Evolutionary conservation across 2,113 vertebrate species (phyloP).

Genomic region (Pomatorhinus ruficollis): DNA sequence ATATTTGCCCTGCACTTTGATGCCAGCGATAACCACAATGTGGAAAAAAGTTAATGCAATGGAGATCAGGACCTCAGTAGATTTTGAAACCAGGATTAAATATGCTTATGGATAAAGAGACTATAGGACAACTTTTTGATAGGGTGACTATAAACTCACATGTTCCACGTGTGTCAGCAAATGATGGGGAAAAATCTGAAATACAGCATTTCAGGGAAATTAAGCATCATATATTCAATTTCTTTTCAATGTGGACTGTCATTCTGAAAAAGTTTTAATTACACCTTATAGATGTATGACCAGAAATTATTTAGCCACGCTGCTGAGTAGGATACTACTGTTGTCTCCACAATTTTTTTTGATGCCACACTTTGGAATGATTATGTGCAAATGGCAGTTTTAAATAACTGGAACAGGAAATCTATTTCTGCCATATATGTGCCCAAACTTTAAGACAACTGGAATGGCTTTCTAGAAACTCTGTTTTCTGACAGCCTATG

Average conservation of each 20-base stretch:
- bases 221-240: background rate
- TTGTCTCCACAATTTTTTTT: background rate
- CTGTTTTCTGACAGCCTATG: background rate
- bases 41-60: background rate
- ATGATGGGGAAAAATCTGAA: background rate
- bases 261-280: background rate
- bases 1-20: background rate
- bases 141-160: background rate
- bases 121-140: background rate
- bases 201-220: background rate
- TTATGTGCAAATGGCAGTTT: constrained; percentile 58
- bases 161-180: background rate
- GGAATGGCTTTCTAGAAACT: background rate
- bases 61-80: background rate
- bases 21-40: background rate
- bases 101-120: background rate
- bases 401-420: constrained; percentile 53
- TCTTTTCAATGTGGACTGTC: background rate
- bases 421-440: constrained; percentile 9
- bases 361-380: constrained; percentile 27
- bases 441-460: background rate
- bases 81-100: background rate
- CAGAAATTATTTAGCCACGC: background rate
- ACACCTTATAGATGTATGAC: background rate
- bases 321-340: background rate